Evolutionary conservation across 2,113 vertebrate genomes (phyloP).

Genomic region (Penelope pileata): DNA sequence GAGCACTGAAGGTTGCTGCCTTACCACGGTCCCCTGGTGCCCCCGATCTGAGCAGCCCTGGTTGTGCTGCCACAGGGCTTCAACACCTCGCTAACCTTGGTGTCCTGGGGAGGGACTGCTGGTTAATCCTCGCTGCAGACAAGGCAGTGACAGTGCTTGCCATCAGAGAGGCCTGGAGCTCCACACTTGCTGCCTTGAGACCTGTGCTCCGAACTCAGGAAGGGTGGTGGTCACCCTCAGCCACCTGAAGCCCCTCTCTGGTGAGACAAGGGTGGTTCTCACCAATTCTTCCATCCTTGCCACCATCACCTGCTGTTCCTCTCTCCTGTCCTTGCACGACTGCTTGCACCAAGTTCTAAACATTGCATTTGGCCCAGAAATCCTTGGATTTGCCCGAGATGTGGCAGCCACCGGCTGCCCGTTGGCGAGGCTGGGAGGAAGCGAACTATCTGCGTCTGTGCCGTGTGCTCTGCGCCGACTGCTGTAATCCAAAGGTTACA

Average conservation of each 20-base stretch:
- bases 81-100: not conserved
- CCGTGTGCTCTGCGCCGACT: rapidly evolving
- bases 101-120: not conserved
- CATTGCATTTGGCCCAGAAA: not conserved
- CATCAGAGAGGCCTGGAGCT: not conserved
- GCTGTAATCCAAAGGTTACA: constrained; percentile 51
- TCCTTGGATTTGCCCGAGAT: not conserved
- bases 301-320: not conserved
- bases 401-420: not conserved
- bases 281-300: not conserved
- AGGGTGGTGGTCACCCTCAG: not conserved
- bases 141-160: not conserved
- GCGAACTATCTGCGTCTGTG: not conserved
- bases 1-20: not conserved
- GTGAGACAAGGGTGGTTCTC: not conserved
- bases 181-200: not conserved
- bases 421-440: not conserved
- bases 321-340: not conserved
- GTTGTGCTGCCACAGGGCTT: not conserved
- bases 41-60: not conserved
- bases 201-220: not conserved
- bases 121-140: not conserved
- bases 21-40: not conserved
- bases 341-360: not conserved
- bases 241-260: not conserved